A percentile compares a stretch with the other conserved stretches of the same genome.
These are phyloP conservation scores for Chitala chitala DNA, from an alignment of 2,113 vertebrate genomes.

Conservation along the genomic window DNA sequence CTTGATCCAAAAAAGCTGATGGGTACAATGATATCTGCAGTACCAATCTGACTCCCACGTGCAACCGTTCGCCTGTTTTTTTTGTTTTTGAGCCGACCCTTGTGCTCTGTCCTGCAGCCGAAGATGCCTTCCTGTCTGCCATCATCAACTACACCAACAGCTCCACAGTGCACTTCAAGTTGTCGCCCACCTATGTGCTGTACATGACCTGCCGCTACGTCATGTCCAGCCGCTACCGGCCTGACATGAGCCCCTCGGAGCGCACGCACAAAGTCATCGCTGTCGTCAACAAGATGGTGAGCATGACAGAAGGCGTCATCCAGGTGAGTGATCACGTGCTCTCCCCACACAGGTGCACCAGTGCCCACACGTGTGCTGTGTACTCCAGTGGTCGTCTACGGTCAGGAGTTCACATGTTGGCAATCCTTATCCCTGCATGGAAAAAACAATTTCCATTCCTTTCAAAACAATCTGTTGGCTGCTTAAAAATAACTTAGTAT, in stretches of 20 bases:
- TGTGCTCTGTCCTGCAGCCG: constrained; percentile 62
- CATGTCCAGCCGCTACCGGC: constrained; percentile 80
- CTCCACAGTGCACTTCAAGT: constrained; percentile 95
- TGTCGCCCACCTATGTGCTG: constrained; percentile 89
- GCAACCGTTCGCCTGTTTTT: neutral
- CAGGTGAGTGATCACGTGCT: constrained; percentile 72
- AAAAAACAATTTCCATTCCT: too few relatives aligned
- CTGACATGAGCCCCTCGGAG: constrained; percentile 82
- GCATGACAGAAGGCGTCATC: constrained; percentile 98
- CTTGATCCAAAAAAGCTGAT: constrained; percentile 7
- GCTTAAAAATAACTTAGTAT: neutral
- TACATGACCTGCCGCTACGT: constrained; percentile 96
- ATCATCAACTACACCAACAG: constrained; percentile 99
- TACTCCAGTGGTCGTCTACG: too few relatives aligned
- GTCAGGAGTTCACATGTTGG: too few relatives aligned
- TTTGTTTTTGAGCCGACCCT: neutral
- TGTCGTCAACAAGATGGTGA: constrained; percentile 98
- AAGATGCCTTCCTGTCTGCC: constrained; percentile 93
- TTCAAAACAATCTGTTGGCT: neutral
- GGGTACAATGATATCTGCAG: constrained; percentile 24
- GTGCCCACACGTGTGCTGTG: neutral
- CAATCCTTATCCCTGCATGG: too few relatives aligned
- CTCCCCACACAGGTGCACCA: neutral
- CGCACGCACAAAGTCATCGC: constrained; percentile 94
- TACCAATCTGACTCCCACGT: neutral